These are phyloP conservation scores for Thecophora atra DNA, from an alignment of 2,888 invertebrate species.

Conservation along the genomic window DNA sequence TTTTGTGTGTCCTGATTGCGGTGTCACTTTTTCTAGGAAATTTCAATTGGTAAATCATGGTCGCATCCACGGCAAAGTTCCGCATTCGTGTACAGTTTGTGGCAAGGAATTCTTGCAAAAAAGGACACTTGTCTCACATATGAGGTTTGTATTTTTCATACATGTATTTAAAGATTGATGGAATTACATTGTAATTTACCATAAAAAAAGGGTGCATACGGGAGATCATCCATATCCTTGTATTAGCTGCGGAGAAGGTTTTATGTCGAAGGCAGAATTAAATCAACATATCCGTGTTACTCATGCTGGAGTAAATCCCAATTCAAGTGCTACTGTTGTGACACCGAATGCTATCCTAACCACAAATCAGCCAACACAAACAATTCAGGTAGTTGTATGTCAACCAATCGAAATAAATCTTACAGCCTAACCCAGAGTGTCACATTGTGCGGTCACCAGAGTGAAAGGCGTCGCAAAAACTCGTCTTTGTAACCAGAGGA, in stretches of 20 bases:
- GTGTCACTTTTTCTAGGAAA: slow-evolving; percentile 84
- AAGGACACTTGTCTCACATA: slow-evolving; percentile 81
- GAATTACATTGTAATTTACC: not conserved
- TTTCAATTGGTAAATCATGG: slow-evolving; percentile 88
- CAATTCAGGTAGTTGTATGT: slow-evolving; percentile 55
- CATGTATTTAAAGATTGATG: not conserved
- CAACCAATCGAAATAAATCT: not conserved
- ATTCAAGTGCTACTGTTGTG: slow-evolving; percentile 63
- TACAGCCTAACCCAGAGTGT: too few species aligned
- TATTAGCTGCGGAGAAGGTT: slow-evolving; percentile 80
- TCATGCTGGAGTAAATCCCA: slow-evolving; percentile 67
- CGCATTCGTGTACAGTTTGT: slow-evolving; percentile 83
- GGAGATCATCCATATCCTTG: slow-evolving; percentile 80
- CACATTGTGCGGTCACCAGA: too few species aligned
- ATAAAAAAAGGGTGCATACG: slow-evolving; percentile 74
- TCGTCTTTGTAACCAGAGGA: too few species aligned
- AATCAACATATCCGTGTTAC: slow-evolving; percentile 74
- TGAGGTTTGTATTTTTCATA: slow-evolving; percentile 69
- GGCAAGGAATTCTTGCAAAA: slow-evolving; percentile 88
- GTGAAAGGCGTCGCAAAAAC: too few species aligned
- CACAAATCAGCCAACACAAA: slow-evolving; percentile 53
- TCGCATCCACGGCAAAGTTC: slow-evolving; percentile 80
- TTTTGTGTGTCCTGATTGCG: slow-evolving; percentile 92
- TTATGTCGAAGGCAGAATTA: slow-evolving; percentile 76
- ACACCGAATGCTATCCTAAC: slow-evolving; percentile 53